Evolutionary conservation across 2,888 invertebrate genomes (phyloP).

Genomic region (Andrena haemorrhoa): DNA sequence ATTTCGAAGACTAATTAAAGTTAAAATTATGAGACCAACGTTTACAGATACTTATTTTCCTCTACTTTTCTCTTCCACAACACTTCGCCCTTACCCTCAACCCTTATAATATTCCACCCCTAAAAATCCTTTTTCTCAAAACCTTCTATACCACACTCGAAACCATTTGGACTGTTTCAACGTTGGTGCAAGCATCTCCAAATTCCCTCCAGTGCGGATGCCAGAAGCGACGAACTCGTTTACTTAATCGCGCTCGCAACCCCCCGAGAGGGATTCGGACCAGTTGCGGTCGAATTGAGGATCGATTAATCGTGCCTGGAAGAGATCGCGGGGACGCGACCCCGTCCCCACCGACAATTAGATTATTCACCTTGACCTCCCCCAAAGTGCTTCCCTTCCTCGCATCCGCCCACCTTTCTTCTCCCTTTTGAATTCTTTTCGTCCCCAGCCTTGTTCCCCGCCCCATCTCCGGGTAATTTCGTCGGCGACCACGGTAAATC

Average conservation of each 20-base stretch:
- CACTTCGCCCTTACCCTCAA: too few relatives aligned
- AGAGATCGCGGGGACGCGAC: constrained; percentile 2
- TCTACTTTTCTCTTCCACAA: too few relatives aligned
- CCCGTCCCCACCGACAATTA: constrained; percentile 19
- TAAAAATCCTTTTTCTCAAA: too few relatives aligned
- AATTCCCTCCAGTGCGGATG: neutral
- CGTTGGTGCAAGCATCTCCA: too few relatives aligned
- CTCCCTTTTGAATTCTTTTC: constrained; percentile 32
- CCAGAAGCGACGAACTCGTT: constrained; percentile 3
- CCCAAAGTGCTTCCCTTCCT: constrained; percentile 7
- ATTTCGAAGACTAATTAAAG: too few relatives aligned
- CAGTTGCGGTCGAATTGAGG: constrained; percentile 7
- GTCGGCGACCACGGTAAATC: constrained; percentile 47
- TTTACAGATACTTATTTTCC: too few relatives aligned
- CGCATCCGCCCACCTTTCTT: neutral
- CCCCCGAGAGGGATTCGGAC: constrained; percentile 13
- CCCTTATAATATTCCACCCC: too few relatives aligned
- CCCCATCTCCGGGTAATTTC: constrained; percentile 47
- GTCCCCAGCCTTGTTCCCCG: constrained; percentile 10
- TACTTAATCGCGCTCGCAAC: constrained; percentile 14
- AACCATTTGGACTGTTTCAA: too few relatives aligned
- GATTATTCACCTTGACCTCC: constrained; percentile 59
- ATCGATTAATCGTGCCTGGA: constrained; percentile 24
- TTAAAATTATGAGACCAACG: too few relatives aligned
- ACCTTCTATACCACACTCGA: too few relatives aligned